phyloP scores from a whole-genome alignment of 1,140 invertebrate species.

The Colletes latitarsis region DNA sequence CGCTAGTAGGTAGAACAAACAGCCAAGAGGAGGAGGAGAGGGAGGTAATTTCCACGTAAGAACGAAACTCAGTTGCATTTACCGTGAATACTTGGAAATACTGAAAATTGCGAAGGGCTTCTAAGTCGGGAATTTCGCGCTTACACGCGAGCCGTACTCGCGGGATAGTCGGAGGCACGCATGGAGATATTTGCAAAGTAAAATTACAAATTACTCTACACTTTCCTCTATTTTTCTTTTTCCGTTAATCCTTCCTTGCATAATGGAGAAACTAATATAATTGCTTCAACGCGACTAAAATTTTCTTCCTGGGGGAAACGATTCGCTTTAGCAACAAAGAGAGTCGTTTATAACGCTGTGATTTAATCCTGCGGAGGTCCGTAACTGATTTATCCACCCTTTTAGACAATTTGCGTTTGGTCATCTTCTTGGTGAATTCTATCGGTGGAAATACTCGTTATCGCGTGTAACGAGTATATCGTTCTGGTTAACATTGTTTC shows the following conservation, averaged over 20 bases:
- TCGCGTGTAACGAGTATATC: too few relatives aligned
- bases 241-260: not conserved
- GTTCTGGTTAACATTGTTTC: too few relatives aligned
- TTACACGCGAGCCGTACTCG: conserved; percentile 10
- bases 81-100: conserved; percentile 24
- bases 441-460: too few relatives aligned
- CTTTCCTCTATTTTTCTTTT: not conserved
- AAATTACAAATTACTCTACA: conserved; percentile 25
- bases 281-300: not conserved
- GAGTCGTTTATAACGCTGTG: not conserved
- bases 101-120: conserved; percentile 30
- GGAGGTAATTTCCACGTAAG: conserved; percentile 27
- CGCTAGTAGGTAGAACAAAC: not conserved
- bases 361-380: not conserved
- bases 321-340: not conserved
- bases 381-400: not conserved
- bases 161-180: not conserved
- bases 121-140: not conserved
- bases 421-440: too few relatives aligned
- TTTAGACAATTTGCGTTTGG: not conserved
- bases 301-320: not conserved
- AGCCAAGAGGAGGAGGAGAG: not conserved
- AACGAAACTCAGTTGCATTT: conserved; percentile 9
- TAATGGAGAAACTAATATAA: conserved; percentile 9
- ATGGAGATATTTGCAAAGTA: not conserved